These are phyloP conservation scores for Vireo altiloquus DNA, from an alignment of 2,113 vertebrate genomes.

Conservation along the genomic window DNA sequence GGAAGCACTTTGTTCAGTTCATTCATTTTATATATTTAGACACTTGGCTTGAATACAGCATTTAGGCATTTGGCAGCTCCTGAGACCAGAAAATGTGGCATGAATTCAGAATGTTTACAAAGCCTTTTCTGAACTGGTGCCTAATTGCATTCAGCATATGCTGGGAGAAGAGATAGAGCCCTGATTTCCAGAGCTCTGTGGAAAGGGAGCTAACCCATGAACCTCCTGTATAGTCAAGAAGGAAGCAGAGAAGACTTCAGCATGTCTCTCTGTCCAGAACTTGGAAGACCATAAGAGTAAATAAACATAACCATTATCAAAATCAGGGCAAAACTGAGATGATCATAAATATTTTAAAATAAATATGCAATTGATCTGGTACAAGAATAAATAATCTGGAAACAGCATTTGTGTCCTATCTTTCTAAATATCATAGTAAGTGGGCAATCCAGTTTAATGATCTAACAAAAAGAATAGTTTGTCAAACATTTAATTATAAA, in stretches of 20 bases:
- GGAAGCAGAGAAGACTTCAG: not conserved
- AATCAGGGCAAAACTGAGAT: not conserved
- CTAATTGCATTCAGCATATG: conserved; percentile 65
- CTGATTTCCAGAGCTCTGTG: not conserved
- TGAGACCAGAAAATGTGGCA: conserved; percentile 34
- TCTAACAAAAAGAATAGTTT: not conserved
- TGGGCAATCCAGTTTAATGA: not conserved
- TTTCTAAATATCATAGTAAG: not conserved
- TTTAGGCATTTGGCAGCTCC: conserved; percentile 50
- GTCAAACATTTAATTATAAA: conserved; percentile 6
- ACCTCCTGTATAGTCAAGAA: not conserved
- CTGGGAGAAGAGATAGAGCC: conserved; percentile 28
- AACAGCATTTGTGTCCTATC: not conserved
- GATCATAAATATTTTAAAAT: not conserved
- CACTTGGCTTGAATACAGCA: conserved; percentile 14
- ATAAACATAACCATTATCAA: not conserved
- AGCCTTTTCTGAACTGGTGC: conserved; percentile 49
- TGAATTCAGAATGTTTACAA: conserved; percentile 61
- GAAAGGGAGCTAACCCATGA: not conserved
- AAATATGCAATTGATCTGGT: not conserved
- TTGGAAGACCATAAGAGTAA: not conserved
- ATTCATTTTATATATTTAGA: conserved; percentile 64
- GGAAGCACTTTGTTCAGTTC: conserved; percentile 33
- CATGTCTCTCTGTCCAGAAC: not conserved
- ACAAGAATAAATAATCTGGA: not conserved